Conservation (phyloP, 2,888 invertebrate species). For the Orgyia antiqua region DNA sequence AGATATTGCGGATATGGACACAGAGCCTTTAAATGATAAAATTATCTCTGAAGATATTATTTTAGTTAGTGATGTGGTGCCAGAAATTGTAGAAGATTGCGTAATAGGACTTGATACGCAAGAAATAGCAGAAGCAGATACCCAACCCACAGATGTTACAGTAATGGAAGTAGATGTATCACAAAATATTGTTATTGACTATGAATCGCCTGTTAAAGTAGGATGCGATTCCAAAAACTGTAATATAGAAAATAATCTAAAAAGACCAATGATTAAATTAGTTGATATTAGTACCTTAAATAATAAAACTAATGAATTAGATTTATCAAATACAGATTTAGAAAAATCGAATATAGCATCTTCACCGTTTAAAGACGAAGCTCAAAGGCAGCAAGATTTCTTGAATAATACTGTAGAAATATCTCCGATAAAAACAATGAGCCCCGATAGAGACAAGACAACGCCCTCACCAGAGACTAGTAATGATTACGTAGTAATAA, state of each 20-base stretch:
- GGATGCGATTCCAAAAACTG: not conserved
- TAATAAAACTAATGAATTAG: slow-evolving; percentile 3
- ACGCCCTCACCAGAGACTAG: slow-evolving; percentile 53
- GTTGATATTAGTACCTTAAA: not conserved
- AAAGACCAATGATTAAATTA: slow-evolving; percentile 3
- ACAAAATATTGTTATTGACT: slow-evolving; percentile 5
- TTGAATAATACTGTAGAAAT: slow-evolving; percentile 78
- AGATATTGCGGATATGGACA: slow-evolving; percentile 48
- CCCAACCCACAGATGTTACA: slow-evolving; percentile 40
- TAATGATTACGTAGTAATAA: slow-evolving; percentile 57
- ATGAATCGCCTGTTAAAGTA: not conserved
- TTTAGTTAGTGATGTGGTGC: slow-evolving; percentile 33
- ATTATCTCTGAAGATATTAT: slow-evolving; percentile 35
- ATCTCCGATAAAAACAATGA: slow-evolving; percentile 76
- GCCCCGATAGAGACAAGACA: slow-evolving; percentile 49
- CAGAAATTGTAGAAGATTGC: slow-evolving; percentile 27
- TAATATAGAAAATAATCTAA: slow-evolving; percentile 2
- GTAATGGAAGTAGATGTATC: slow-evolving; percentile 15
- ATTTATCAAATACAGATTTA: slow-evolving; percentile 24
- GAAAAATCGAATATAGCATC: slow-evolving; percentile 38
- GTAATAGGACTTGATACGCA: slow-evolving; percentile 38
- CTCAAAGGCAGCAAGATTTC: slow-evolving; percentile 70
- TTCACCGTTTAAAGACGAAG: slow-evolving; percentile 57
- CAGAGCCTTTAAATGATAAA: slow-evolving; percentile 35
- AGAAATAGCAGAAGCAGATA: slow-evolving; percentile 57